Conservation (phyloP, 2,888 invertebrate genomes). For the Sesamia inferens region DNA sequence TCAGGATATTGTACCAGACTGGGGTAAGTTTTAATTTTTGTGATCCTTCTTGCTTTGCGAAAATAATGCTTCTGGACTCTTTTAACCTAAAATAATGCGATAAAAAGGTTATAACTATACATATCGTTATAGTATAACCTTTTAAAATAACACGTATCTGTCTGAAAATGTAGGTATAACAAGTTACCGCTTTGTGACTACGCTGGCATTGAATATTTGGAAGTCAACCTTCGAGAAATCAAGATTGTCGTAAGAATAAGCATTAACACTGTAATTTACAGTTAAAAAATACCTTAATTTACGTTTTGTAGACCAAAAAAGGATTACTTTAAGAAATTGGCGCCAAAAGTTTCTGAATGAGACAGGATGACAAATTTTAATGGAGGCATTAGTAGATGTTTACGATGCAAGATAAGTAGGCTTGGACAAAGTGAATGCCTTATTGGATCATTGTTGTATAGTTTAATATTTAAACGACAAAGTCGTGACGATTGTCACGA, state of each 20-base stretch:
- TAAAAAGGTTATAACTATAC: neutral
- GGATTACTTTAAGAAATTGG: slow-evolving; percentile 37
- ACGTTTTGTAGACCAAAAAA: slow-evolving; percentile 29
- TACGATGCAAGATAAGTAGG: slow-evolving; percentile 40
- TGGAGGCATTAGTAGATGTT: slow-evolving; percentile 29
- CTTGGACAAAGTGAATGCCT: slow-evolving; percentile 56
- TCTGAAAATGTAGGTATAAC: slow-evolving; percentile 40
- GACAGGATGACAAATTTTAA: slow-evolving; percentile 16
- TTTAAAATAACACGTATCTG: slow-evolving; percentile 10
- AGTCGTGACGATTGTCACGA: slow-evolving; percentile 76
- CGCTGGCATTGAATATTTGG: slow-evolving; percentile 60
- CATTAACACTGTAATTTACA: slow-evolving; percentile 41
- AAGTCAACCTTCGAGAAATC: slow-evolving; percentile 63
- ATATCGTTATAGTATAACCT: neutral
- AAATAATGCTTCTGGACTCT: neutral
- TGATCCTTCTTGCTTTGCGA: slow-evolving; percentile 29
- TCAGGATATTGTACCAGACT: slow-evolving; percentile 93
- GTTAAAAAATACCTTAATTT: slow-evolving; percentile 38
- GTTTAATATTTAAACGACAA: slow-evolving; percentile 65
- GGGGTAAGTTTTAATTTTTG: slow-evolving; percentile 90
- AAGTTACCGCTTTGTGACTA: slow-evolving; percentile 49
- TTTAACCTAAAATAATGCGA: neutral
- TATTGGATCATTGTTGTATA: slow-evolving; percentile 60
- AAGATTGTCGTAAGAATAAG: slow-evolving; percentile 54
- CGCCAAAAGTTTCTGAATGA: slow-evolving; percentile 51